Base-by-base conservation (phyloP, 2,113 vertebrate genomes). In the Clarias macrocephalus region DNA sequence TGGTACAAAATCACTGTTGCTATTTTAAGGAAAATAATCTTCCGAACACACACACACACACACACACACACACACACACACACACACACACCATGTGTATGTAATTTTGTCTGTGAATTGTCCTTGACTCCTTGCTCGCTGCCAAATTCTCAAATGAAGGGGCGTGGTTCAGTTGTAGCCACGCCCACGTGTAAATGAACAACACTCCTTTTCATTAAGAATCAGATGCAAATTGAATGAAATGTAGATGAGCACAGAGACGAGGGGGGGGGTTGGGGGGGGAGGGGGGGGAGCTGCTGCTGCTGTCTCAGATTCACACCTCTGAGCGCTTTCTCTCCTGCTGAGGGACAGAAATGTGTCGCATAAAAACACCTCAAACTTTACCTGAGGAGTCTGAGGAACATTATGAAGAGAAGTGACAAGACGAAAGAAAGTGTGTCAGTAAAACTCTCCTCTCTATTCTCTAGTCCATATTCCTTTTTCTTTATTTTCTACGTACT, bases 171-270 rank as follows among this genome's bases (percentile, higher is more conserved):
- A 56, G 85, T 57, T 23, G 5, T 87, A 84, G 91, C 12, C 28
- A 65, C 89, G 77, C 92, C 85, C 0, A n/a, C 88, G 76, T 91
- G 86, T 90, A 94, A 94, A 95, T 95, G 88, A 81, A 88, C 88
- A n/a, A 30, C 65, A 70, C 89, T 92, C 91, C 90, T 93, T 93
- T 94, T 95, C 92, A 95, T 94, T 95, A 94, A 94, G 93, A 94
- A 91, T 92, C 88, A 87, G 90, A 90, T 91, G 91, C 90, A 88
- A 91, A 92, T 92, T 87, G 93, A 91, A 93, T 94, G 94, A 56
- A 73, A 33, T 73, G 33, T 7, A 72, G 15, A 87, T 85, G 89
- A 25, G 79, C 79, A 86, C 7, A 42, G 84, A 82, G 54, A 66
- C 19, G 13, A 23, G 23, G 80, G 90, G 57, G 21, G 18, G 18